Evolutionary conservation across 2,113 vertebrate species (phyloP), one percentile per base, ranked within the genome.

Genomic region (Ciconia stormi): DNA sequence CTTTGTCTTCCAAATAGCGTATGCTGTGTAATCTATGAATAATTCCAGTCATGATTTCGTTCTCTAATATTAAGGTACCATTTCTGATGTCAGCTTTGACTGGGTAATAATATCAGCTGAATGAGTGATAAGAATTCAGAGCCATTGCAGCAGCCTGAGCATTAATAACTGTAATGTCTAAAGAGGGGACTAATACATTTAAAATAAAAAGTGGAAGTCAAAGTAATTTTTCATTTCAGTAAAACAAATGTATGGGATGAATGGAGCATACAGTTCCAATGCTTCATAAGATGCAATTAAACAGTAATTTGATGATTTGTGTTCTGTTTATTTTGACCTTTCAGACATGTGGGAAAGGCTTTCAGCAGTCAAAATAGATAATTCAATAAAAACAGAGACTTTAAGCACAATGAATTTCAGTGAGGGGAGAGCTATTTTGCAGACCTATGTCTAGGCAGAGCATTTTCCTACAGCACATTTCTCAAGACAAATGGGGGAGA

Each of bases 51-150:
- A 87, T 58, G 65, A 36, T 89, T 95, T 92, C 66, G 69, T 93
- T 87, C 53, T 89, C 72, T 84, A 56, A 44, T 82, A 89, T 97
- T 92, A 93, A 92, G 72, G 93, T 73, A 82, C 85, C 61, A 15
- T 93, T 95, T 97, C 79, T 92, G 89, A 85, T 97, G 93, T 97
- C 79, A 93, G 85, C 82, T 92, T 93, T 88, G 95, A 76, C 89
- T 61, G 70, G 59, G 74, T 89, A 87, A 81, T 96, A 95, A 85
- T 85, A 73, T 90, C 85, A 85, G 62, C 55, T 90, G 91, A 96
- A 90, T 93, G 91, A 94, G 44, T 76, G 82, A 95, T 95, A 96
- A 93, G 87, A 95, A 97, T 96, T 97, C 95, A 89, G 82, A 93
- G 84, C 55, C 90, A 58, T 66, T 61, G 76, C 82, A 84, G 72